Base-by-base conservation (phyloP, 35 echinoderm and acorn worm genomes). In the Hemicentrotus pulcherrimus region DNA sequence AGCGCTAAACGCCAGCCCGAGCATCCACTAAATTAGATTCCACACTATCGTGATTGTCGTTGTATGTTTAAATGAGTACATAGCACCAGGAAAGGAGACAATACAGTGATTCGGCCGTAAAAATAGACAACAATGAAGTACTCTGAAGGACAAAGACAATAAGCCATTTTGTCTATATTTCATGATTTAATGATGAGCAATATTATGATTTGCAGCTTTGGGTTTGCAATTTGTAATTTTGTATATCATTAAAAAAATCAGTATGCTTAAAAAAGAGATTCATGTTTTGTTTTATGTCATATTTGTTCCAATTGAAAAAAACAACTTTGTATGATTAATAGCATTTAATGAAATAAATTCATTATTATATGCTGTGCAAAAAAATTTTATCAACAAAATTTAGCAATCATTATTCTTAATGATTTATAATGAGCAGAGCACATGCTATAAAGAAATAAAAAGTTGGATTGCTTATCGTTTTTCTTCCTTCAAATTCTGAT, bases 11-110 rank as follows among this genome's bases (percentile, higher is more conserved):
- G 46, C 90, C 22, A n/a, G 65, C 19, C 91, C n/a, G 2, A 32
- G 91, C 41, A 90, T 90, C 88, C 12, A 45, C 88, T 16, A 35
- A 90, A 90, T 90, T 90, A 46, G 88, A 35, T 90, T 90, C 15
- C 32, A 28, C 32, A 24, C 65, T 30, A n/a, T 78, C 19, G n/a
- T 28, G 2, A n/a, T n/a, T 78, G 65, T 6, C 6, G 65, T 4
- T 78, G 19, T 78, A 78, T 78, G 65, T 18, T 78, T 55, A 55
- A 15, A 55, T 55, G 50, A 55, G 50, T 55, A 55, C 50, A 55
- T 14, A 55, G 15, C 9, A 55, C 10, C 50, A 15, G 50, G 10
- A 55, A 55, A 78, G 8, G 65, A 78, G 28, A 78, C 19, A 78
- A n/a, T n/a, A 18, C 65, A 78, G 24, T 30, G 19, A 78, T 78